Evolutionary conservation across 2,888 invertebrate genomes (phyloP), one percentile per base, ranked within the genome.

Genomic region (Taphrorychus bicolor): DNA sequence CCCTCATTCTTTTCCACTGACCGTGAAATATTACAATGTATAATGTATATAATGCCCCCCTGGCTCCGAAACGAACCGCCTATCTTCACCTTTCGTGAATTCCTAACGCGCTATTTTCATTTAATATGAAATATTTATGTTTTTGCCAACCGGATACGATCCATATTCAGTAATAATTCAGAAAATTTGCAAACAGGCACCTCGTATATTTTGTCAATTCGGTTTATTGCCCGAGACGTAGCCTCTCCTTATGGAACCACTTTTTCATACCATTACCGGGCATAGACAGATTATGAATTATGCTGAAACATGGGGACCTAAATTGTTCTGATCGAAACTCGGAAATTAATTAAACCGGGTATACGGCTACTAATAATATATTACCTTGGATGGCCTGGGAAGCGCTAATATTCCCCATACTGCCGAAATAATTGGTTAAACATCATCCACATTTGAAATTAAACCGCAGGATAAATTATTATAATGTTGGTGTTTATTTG

Each of bases 91-190:
- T 45, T 45, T 9, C 3, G 7, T 3, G 18, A 17, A 45, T 45
- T 45, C 18, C 14, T 7, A 14, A 45, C 45, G 45, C 14, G n/a
- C 16, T 45, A 45, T 45, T 45, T 45, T 45, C 45, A 45, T 18
- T 45, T 45, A 45, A 45, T 45, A 45, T 45, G 16, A 45, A 18
- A 45, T 17, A 45, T 45, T 45, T 17, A 45, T 17, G 45, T 17
- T 17, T 45, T 45, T 45, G 2, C 45, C 45, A 3, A 45, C 2
- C 18, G 45, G 18, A 18, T 14, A 17, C 16, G 18, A 45, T 45
- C 18, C 45, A 45, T 17, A 18, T 45, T 45, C 18, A 45, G 16
- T 7, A 18, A 18, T 45, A 45, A 45, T 45, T 14, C 45, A 45
- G 14, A 5, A 45, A 14, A 45, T 45, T 45, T 45, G 18, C 45